Conservation (phyloP, 2,888 invertebrate species). For the Drosophila siamana region DNA sequence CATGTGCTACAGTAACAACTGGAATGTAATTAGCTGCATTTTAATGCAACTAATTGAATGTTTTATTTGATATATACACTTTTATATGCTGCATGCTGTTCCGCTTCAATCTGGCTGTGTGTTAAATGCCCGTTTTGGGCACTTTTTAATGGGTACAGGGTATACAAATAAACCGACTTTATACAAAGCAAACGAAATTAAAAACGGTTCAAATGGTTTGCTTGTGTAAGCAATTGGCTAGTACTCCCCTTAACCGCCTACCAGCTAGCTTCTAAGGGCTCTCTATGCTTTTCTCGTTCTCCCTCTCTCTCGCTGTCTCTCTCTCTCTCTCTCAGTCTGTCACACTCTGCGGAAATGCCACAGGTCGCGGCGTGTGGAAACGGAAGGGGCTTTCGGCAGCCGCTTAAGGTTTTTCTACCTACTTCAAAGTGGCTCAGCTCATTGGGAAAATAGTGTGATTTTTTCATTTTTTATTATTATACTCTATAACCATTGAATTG, state of each 20-base stretch:
- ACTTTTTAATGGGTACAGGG: slow-evolving; percentile 1
- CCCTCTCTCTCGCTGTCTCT: neutral
- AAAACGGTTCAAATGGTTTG: slow-evolving; percentile 74
- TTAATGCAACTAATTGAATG: too few relatives aligned
- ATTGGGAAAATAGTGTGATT: slow-evolving; percentile 41
- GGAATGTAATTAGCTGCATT: too few relatives aligned
- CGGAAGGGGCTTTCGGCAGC: slow-evolving; percentile 1
- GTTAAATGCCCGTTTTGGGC: neutral
- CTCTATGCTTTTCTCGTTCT: neutral
- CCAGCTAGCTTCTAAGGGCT: neutral
- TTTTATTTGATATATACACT: too few relatives aligned
- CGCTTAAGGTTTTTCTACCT: slow-evolving; percentile 20
- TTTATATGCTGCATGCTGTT: too few relatives aligned
- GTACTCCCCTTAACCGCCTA: neutral
- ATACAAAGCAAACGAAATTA: slow-evolving; percentile 76
- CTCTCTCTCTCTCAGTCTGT: neutral
- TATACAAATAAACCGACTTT: slow-evolving; percentile 57
- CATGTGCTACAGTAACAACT: too few relatives aligned
- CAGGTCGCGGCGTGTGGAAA: neutral
- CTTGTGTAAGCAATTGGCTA: slow-evolving; percentile 71
- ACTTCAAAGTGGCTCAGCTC: neutral
- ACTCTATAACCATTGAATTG: neutral
- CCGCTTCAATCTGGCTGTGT: too few relatives aligned
- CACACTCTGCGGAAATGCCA: slow-evolving; percentile 53
- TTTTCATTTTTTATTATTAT: too few relatives aligned